A percentile compares a stretch with the other conserved stretches of the same genome.
phyloP scores from a whole-genome alignment of 2,888 invertebrate species.

The Sepioteuthis lessoniana region DNA sequence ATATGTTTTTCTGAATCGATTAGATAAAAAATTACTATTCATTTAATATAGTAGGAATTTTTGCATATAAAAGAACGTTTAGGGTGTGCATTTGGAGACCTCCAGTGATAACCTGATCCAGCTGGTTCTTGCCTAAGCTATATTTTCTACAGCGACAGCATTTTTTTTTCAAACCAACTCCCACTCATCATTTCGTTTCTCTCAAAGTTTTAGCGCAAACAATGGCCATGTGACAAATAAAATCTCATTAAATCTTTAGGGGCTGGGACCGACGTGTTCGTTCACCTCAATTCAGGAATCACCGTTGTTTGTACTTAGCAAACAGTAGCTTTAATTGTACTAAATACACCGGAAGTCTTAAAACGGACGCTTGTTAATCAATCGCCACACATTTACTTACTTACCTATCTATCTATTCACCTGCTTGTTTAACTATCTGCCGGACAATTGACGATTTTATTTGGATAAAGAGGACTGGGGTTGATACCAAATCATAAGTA shows the following conservation, averaged over 20 bases:
- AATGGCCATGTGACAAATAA: not conserved
- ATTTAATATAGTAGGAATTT: not conserved
- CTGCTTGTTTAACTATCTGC: not conserved
- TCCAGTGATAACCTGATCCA: not conserved
- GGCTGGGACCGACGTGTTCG: not conserved
- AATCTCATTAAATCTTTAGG: not conserved
- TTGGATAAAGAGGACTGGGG: not conserved
- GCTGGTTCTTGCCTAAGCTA: not conserved
- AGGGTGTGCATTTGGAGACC: not conserved
- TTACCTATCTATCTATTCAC: not conserved
- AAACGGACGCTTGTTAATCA: not conserved
- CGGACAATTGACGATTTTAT: not conserved
- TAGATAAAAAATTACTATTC: not conserved
- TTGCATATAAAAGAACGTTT: not conserved
- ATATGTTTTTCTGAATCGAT: too few relatives aligned
- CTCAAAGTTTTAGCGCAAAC: not conserved
- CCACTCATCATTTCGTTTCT: not conserved
- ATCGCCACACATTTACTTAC: not conserved
- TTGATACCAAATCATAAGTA: too few relatives aligned
- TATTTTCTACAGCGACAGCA: not conserved
- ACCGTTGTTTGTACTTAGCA: not conserved
- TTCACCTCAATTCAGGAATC: not conserved
- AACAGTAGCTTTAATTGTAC: not conserved
- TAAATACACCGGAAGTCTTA: not conserved
- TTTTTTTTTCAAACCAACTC: too few relatives aligned